Evolutionary conservation across 2,797 vertebrate genomes (phyloP).

Genomic region (Myotis planiceps): DNA sequence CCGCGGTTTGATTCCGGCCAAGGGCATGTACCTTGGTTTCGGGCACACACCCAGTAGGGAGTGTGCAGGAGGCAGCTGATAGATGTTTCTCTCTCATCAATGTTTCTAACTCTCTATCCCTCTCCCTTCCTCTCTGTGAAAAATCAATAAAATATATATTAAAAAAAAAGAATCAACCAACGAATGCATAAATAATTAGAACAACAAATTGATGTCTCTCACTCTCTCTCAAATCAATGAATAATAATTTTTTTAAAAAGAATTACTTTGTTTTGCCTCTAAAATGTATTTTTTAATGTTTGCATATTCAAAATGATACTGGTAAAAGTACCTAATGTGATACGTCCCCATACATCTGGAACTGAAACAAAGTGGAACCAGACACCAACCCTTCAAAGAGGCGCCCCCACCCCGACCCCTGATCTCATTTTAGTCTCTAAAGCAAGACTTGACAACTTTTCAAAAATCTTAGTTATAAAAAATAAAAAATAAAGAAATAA

Average conservation of each 20-base stretch:
- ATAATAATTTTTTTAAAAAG: neutral
- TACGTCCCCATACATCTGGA: neutral
- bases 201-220: neutral
- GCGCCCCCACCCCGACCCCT: neutral
- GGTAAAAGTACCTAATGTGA: neutral
- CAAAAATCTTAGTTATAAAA: neutral
- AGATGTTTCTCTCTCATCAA: too few species aligned
- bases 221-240: neutral
- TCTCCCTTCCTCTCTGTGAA: too few species aligned
- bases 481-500: too few species aligned
- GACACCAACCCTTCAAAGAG: fast-evolving
- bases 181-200: neutral
- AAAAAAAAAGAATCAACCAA: neutral
- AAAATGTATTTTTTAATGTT: neutral
- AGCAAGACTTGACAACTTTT: neutral
- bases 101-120: too few species aligned
- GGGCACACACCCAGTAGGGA: too few species aligned
- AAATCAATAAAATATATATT: too few species aligned
- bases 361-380: neutral
- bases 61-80: too few species aligned
- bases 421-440: neutral
- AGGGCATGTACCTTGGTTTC: too few species aligned
- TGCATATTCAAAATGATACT: neutral
- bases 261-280: neutral
- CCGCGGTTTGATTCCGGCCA: too few species aligned